Conservation (phyloP, 2,888 invertebrate genomes). For the Lingula anatina region DNA sequence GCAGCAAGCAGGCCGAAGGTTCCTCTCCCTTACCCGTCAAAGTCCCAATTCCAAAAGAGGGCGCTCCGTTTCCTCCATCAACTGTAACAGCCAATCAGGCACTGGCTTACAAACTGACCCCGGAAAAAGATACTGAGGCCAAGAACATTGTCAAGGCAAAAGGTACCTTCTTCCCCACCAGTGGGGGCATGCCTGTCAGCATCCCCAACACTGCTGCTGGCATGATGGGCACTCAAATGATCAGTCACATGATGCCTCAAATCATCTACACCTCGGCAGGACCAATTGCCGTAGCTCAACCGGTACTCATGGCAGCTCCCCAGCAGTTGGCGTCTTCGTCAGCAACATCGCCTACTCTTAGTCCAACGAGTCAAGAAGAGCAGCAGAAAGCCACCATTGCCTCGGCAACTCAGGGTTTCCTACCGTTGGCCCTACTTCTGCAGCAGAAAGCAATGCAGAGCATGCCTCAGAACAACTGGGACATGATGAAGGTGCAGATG, state of each 20-base stretch:
- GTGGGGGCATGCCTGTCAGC: not conserved
- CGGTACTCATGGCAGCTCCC: no score
- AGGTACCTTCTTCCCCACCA: slow-evolving; percentile 80
- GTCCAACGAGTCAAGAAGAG: slow-evolving; percentile 1
- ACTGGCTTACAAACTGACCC: not conserved
- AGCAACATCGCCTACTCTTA: slow-evolving; percentile 5
- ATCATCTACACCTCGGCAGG: not conserved
- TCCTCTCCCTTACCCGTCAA: slow-evolving; percentile 1
- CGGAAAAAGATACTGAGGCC: not conserved
- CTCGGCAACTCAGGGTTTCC: not conserved
- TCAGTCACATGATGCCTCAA: not conserved
- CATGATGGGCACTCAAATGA: no score
- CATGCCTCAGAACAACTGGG: slow-evolving; percentile 27
- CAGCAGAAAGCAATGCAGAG: slow-evolving; percentile 22
- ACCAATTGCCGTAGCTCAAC: not conserved
- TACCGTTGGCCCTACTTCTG: slow-evolving; percentile 25
- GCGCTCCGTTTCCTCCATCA: not conserved
- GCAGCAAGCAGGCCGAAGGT: not conserved
- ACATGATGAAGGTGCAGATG: slow-evolving; percentile 31
- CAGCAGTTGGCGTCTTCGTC: no score
- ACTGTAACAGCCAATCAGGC: not conserved
- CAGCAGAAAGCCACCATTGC: not conserved
- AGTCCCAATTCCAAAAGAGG: not conserved
- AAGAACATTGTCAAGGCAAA: slow-evolving; percentile 78
- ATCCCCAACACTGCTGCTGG: no score